phyloP scores from a whole-genome alignment of 1,140 invertebrate genomes.

The Temnothorax longispinosus region DNA sequence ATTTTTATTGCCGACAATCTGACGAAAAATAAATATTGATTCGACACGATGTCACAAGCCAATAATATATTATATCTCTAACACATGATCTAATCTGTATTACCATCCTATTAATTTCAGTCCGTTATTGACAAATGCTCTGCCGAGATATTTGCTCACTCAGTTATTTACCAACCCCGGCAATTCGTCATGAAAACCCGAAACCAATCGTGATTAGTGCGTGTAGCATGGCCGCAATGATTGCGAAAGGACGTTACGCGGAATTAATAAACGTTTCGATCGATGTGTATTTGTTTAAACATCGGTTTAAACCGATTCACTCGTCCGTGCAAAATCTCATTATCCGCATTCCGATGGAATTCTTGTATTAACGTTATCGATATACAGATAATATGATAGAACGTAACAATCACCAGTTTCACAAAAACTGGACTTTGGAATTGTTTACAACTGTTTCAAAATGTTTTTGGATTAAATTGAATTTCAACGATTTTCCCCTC shows the following conservation, averaged over 20 bases:
- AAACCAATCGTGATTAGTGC: conserved; percentile 61
- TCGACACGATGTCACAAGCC: background rate
- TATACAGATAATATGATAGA: background rate
- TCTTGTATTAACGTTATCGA: conserved; percentile 26
- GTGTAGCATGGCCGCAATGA: conserved; percentile 51
- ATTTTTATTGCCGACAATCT: no score
- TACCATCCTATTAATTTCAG: conserved; percentile 50
- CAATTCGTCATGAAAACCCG: conserved; percentile 61
- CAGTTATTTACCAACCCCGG: conserved; percentile 52
- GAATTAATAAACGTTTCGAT: conserved; percentile 57
- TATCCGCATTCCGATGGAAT: conserved; percentile 41
- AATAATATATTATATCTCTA: conserved; percentile 41
- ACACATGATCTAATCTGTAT: conserved; percentile 41
- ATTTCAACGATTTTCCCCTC: background rate
- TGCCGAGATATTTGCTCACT: conserved; percentile 56
- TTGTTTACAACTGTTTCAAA: background rate
- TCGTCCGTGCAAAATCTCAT: conserved; percentile 47
- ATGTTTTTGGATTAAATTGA: background rate
- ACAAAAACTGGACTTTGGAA: background rate
- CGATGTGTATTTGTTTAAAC: conserved; percentile 60
- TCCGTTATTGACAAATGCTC: conserved; percentile 53
- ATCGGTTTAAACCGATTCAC: conserved; percentile 6
- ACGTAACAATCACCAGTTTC: background rate
- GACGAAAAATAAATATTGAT: background rate
- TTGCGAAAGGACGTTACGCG: conserved; percentile 60